Evolutionary conservation across 1,140 invertebrate species (phyloP), one percentile per base, ranked within the genome.

Genomic region (Bombus difficillimus): DNA sequence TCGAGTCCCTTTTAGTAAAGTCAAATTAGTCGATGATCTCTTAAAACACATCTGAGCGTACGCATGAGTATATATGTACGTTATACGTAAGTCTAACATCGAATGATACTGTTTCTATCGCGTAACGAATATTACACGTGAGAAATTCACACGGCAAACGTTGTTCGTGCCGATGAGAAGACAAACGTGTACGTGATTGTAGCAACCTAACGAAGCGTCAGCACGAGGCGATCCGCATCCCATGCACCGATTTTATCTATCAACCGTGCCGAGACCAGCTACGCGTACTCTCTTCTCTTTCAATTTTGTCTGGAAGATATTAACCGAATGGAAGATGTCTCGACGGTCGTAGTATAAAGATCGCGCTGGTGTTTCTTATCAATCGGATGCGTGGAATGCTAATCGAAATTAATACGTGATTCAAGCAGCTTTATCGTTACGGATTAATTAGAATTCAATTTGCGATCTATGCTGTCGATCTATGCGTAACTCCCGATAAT

Each of bases 191-290:
- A 47, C 68, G 88, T 93, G 90, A 93, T 86, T 92, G 91, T 88
- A 92, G 91, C 93, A 93, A 94, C 91, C 93, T 94, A 94, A 91
- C 85, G 89, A 94, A 94, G 94, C 93, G 89, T 92, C 91, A 94
- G 91, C 92, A 86, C 77, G 73, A 88, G 69, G 78, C 84, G 90
- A 88, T 81, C 59, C 68, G 83, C 88, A 78, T 87, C 80, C 87
- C 82, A 83, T 53, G 57, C 78, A 64, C 34, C 43, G 64, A 76
- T 81, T 57, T 34, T 10, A 74, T 13, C 9, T 1, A 10, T 15
- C 15, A n/a, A 62, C 28, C 3, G 1, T n/a, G 59, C 28, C 1
- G 3, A 6, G 15, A 18, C 15, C 0, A 6, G 15, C 1, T 18
- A 47, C 47, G 47, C 47, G 47, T 6, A 6, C 15, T 47, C 5